Conservation (phyloP, 2,113 vertebrate genomes). For the Cettia cetti region DNA sequence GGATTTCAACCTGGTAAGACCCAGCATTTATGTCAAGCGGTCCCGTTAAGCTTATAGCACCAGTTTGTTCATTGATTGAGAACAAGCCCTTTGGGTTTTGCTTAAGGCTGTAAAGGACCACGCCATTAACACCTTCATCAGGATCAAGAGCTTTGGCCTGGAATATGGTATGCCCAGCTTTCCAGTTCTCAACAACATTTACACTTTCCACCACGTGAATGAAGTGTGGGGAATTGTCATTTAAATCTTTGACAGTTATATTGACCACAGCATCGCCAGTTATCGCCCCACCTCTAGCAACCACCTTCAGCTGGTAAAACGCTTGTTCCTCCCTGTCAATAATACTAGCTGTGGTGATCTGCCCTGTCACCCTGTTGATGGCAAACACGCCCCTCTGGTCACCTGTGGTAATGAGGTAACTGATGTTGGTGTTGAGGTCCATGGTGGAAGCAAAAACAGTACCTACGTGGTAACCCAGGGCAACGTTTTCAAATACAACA, state of each 20-base stretch:
- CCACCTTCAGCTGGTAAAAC: conserved; percentile 90
- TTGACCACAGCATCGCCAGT: conserved; percentile 90
- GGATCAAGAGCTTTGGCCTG: conserved; percentile 91
- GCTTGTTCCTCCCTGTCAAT: conserved; percentile 93
- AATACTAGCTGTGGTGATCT: conserved; percentile 84
- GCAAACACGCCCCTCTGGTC: conserved; percentile 89
- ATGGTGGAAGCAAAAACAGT: conserved; percentile 88
- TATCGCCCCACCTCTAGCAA: conserved; percentile 88
- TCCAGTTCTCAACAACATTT: conserved; percentile 95
- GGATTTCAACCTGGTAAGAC: conserved; percentile 90
- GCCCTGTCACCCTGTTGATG: conserved; percentile 79
- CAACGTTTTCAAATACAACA: conserved; percentile 96
- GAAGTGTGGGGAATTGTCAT: conserved; percentile 93
- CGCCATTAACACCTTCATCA: conserved; percentile 89
- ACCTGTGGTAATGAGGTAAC: conserved; percentile 90
- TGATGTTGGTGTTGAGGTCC: conserved; percentile 93
- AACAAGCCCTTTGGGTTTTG: conserved; percentile 91
- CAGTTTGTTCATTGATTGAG: conserved; percentile 83
- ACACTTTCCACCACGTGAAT: conserved; percentile 86
- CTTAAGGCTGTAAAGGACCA: conserved; percentile 88
- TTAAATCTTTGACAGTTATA: conserved; percentile 93
- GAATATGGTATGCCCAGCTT: conserved; percentile 89
- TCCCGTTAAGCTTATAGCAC: conserved; percentile 84
- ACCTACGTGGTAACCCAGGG: conserved; percentile 84
- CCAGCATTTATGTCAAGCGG: conserved; percentile 85